phyloP scores from a whole-genome alignment of 2,888 invertebrate species.

The Ecliptopera silaceata region DNA sequence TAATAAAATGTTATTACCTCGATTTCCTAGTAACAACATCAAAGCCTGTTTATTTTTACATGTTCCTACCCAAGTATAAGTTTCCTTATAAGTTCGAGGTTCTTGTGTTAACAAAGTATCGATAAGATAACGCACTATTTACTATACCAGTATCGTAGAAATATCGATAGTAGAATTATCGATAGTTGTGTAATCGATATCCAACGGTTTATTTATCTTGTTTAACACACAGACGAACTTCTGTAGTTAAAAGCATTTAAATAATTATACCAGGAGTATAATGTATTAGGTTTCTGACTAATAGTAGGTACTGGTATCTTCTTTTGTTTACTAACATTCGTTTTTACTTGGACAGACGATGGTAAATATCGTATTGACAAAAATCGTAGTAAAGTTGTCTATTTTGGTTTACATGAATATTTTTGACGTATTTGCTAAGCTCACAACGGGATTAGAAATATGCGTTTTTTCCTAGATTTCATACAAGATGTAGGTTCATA shows the following conservation, averaged over 20 bases:
- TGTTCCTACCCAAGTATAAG: background rate
- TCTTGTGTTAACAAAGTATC: constrained; percentile 12
- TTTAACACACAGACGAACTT: background rate
- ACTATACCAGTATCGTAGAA: constrained; percentile 31
- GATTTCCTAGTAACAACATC: constrained; percentile 9
- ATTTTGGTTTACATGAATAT: too few relatives aligned
- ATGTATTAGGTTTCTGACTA: background rate
- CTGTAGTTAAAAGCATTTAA: background rate
- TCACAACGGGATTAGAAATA: too few relatives aligned
- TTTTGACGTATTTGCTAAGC: too few relatives aligned
- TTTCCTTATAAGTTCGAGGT: constrained; percentile 14
- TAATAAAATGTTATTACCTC: constrained; percentile 4
- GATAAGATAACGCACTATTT: constrained; percentile 26
- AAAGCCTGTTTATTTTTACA: constrained; percentile 5
- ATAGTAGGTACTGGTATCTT: too few relatives aligned
- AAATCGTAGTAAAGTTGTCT: too few relatives aligned
- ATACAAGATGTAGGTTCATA: too few relatives aligned
- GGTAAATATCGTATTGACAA: too few relatives aligned
- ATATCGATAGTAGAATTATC: constrained; percentile 34
- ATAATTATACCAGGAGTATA: background rate
- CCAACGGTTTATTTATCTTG: constrained; percentile 21
- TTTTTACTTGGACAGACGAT: too few relatives aligned
- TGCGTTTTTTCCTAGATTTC: too few relatives aligned
- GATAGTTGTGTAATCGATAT: constrained; percentile 37
- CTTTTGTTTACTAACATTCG: too few relatives aligned